Evolutionary conservation across 1,140 invertebrate genomes (phyloP).

Genomic region (Idris sp.): DNA sequence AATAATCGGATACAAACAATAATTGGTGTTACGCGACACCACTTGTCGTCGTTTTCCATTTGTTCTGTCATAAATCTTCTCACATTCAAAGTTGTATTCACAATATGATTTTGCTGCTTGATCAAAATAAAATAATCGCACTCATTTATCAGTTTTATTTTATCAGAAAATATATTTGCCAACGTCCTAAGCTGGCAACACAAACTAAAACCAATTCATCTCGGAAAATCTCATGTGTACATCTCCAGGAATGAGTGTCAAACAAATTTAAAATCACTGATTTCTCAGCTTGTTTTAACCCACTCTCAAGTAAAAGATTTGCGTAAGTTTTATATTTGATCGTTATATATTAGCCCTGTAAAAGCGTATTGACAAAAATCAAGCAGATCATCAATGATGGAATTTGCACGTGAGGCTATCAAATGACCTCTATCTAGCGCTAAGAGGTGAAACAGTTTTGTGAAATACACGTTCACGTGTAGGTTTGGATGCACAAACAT

Average conservation of each 20-base stretch:
- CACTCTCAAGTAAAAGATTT: too few species aligned
- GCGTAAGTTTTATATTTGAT: too few species aligned
- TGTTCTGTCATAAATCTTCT: slow-evolving; percentile 18
- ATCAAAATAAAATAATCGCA: slow-evolving; percentile 9
- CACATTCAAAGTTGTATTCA: background rate
- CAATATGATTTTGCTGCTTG: slow-evolving; percentile 6
- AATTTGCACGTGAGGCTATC: slow-evolving; percentile 21
- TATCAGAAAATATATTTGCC: slow-evolving; percentile 3
- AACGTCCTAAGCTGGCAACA: background rate
- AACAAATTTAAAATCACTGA: background rate
- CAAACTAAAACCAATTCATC: background rate
- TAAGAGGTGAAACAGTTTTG: background rate
- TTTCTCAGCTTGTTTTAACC: too few species aligned
- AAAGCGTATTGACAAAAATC: too few species aligned
- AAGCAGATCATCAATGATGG: slow-evolving; percentile 25
- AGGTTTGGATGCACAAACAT: too few species aligned
- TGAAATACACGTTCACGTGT: too few species aligned
- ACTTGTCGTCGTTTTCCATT: slow-evolving; percentile 15
- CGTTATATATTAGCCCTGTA: too few species aligned
- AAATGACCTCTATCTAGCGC: slow-evolving; percentile 13
- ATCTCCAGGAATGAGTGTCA: background rate
- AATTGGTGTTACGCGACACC: slow-evolving; percentile 8
- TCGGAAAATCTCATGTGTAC: slow-evolving; percentile 1
- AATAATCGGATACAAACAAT: slow-evolving; percentile 2
- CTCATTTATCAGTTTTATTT: slow-evolving; percentile 9